Evolutionary conservation across 2,797 vertebrate species (phyloP).

Genomic region (Liparis tanakae): DNA sequence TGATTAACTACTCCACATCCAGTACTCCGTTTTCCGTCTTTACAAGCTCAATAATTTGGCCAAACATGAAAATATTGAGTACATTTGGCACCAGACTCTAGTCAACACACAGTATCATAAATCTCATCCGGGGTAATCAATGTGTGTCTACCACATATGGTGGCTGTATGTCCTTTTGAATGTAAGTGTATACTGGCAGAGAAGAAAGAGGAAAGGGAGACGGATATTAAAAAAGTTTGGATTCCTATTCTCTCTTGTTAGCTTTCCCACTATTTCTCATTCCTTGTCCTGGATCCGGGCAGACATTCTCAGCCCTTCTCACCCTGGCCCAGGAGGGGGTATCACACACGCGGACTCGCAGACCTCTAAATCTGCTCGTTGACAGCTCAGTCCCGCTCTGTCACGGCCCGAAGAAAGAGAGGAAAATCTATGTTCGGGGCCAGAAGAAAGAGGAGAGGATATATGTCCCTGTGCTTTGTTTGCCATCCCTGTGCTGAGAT

Average conservation of each 20-base stretch:
- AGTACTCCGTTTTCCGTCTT: constrained; percentile 34
- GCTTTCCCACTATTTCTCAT: constrained; percentile 79
- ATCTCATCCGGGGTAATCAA: constrained; percentile 42
- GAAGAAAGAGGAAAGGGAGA: constrained; percentile 52
- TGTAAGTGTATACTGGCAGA: constrained; percentile 46
- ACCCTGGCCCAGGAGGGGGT: constrained; percentile 73
- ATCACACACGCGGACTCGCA: constrained; percentile 73
- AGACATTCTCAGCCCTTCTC: constrained; percentile 74
- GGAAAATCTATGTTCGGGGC: constrained; percentile 76
- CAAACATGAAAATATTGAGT: constrained; percentile 42
- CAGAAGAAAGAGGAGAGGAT: constrained; percentile 78
- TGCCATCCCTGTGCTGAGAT: constrained; percentile 71
- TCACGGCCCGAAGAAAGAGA: constrained; percentile 82
- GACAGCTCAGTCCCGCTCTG: constrained; percentile 84
- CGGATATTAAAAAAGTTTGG: constrained; percentile 71
- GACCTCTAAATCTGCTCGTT: constrained; percentile 84
- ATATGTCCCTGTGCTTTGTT: constrained; percentile 82
- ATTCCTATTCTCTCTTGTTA: constrained; percentile 60
- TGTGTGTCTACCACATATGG: constrained; percentile 56
- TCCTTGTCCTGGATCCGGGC: constrained; percentile 55
- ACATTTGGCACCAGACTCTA: constrained; percentile 25
- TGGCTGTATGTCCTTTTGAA: constrained; percentile 44
- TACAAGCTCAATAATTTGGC: constrained; percentile 23
- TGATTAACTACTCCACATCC: constrained; percentile 28
- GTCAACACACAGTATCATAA: constrained; percentile 35